Conservation (phyloP, 2,797 vertebrate species). For the Pachyuromys duprasi region DNA sequence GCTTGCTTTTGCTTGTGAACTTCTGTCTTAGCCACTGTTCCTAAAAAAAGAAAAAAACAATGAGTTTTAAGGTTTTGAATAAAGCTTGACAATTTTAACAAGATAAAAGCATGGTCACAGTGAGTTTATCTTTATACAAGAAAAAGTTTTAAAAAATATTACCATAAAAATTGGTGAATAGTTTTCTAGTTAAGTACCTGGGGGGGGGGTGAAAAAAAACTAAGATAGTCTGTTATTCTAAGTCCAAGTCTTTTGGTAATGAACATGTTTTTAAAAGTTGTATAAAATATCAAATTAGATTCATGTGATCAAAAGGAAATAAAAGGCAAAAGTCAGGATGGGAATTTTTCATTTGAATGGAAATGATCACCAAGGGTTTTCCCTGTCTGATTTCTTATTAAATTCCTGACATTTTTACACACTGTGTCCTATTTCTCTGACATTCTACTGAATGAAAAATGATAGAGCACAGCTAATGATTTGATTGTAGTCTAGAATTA, state of each 20-base stretch:
- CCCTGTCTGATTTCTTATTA: conserved; percentile 49
- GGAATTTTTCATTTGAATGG: conserved; percentile 44
- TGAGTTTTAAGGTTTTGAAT: background rate
- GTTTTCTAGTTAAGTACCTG: background rate
- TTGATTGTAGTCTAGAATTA: conserved; percentile 65
- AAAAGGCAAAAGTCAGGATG: background rate
- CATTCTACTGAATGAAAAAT: conserved; percentile 70
- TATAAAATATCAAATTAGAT: background rate
- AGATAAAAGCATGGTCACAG: background rate
- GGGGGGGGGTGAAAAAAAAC: background rate
- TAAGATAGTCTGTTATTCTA: background rate
- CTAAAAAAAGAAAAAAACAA: background rate
- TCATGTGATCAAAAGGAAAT: conserved; percentile 41
- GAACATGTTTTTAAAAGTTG: background rate
- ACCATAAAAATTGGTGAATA: background rate
- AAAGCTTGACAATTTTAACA: background rate
- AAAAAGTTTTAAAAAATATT: background rate
- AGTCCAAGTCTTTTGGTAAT: background rate
- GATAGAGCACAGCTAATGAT: conserved; percentile 50
- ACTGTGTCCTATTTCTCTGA: conserved; percentile 59
- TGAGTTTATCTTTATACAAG: background rate
- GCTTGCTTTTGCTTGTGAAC: background rate
- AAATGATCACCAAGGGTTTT: conserved; percentile 42
- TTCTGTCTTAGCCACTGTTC: background rate
- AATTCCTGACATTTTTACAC: conserved; percentile 57